Conservation (phyloP, 1,140 invertebrate genomes). For the Drosophila arawakana region DNA sequence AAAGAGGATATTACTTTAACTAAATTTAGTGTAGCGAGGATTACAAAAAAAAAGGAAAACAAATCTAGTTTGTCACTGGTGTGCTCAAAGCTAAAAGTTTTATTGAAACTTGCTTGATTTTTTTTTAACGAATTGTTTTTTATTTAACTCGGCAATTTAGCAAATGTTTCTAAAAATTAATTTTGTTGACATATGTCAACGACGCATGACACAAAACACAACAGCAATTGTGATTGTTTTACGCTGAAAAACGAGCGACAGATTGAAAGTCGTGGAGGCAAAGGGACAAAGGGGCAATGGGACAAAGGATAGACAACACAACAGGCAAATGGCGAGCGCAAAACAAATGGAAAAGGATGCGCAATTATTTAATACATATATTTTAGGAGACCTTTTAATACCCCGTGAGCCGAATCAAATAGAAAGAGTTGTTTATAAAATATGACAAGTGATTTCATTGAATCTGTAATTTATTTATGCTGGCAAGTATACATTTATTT, state of each 20-base stretch:
- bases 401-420: not conserved
- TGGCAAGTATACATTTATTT: too few relatives aligned
- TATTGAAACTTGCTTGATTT: not conserved
- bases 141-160: slow-evolving; percentile 23
- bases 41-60: not conserved
- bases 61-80: not conserved
- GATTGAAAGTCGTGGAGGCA: not conserved
- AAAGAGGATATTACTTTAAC: slow-evolving; percentile 2
- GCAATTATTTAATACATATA: slow-evolving; percentile 70
- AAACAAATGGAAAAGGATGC: slow-evolving; percentile 71
- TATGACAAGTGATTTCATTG: not conserved
- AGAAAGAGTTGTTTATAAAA: not conserved
- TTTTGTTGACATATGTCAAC: slow-evolving; percentile 73
- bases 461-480: too few relatives aligned
- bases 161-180: slow-evolving; percentile 63
- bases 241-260: slow-evolving; percentile 55
- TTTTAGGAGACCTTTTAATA: slow-evolving; percentile 42
- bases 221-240: slow-evolving; percentile 49
- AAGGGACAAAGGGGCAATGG: not conserved
- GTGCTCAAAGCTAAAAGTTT: not conserved
- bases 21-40: not conserved
- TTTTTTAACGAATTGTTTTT: not conserved
- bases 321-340: slow-evolving; percentile 1
- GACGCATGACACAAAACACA: slow-evolving; percentile 56
- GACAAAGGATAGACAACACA: not conserved